Base-by-base conservation (phyloP, 2,113 vertebrate species). In the Gymnarchus niloticus region DNA sequence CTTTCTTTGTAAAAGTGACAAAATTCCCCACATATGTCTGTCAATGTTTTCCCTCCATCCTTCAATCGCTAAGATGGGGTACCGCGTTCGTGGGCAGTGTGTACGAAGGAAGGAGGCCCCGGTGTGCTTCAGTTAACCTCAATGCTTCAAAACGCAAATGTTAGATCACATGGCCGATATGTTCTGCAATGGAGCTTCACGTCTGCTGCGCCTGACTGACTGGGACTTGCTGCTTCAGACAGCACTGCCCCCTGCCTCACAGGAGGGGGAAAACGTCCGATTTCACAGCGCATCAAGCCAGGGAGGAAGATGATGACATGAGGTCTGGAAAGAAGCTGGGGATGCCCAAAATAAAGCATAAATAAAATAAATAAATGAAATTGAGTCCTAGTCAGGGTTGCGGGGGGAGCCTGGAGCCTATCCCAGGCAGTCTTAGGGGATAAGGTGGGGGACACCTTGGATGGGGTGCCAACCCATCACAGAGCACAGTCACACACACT, bases 71-170 rank as follows among this genome's bases (percentile, higher is more conserved):
- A 56, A 56, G 6, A 56, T 10, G 54, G 6, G 14, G 8, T 83
- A 33, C 44, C 17, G 12, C 54, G 2, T 83, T 28, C n/a, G 54
- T 28, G 21, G 33, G 17, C 14, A 44, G 6, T 49, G 9, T 81
- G 48, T 21, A 10, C 10, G 17, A 17, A 10, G 3, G 28, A 6
- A 2, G 81, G 81, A 87, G 73, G 25, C 78, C 85, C 83, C 9
- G 3, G 89, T 91, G 89, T 91, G 91, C 93, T 89, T 90, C 91
- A 92, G 91, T 93, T 92, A 89, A 86, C 87, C 85, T 92, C 86
- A 93, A 91, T 93, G 91, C 91, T 88, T 92, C 90, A 93, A 89
- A 93, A 93, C 93, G 91, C 85, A 93, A 93, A 93, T 88, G 90
- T 92, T 91, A 88, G 88, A 90, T 83, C 78, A 51, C 87, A 92